Base-by-base conservation (phyloP, 2,888 invertebrate genomes). In the Ganaspis brasiliensis region DNA sequence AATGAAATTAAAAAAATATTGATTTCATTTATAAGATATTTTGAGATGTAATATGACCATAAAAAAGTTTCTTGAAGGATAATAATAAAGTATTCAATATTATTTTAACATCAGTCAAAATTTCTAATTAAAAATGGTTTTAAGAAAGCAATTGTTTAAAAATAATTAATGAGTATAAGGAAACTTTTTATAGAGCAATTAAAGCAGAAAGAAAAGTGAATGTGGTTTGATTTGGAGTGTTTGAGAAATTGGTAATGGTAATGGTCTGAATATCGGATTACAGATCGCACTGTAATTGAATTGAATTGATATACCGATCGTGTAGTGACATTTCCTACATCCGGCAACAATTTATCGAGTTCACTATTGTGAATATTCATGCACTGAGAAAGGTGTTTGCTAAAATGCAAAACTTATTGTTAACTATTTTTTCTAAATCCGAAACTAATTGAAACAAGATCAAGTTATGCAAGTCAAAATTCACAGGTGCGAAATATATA, bases 281-380 rank as follows among this genome's bases (percentile, higher is more conserved):
- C 63, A 63, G 40, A 63, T 63, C 37, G 24, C 5, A 63, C 21
- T 63, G 12, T 63, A 63, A 63, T 63, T 63, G 24, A 63, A 63
- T 63, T 40, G 24, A 49, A 49, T 63, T 63, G 21, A 63, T 40
- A n/a, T 40, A 63, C 63, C 63, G 35, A 63, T 63, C 63, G n/a
- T 40, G 21, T 63, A 63, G 63, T 63, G 63, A 63, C 63, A 63
- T 40, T 63, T 63, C 63, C 63, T 63, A 21, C 40, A 63, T 63
- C 40, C 63, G 63, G 19, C 37, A 8, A 63, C 40, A 63, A 40
- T 40, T 63, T 14, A 63, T 63, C 37, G 19, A 63, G 9, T 40
- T 21, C 40, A 40, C 24, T 52, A n/a, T 49, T 63, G 37, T 63
- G 63, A 63, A 63, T 63, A 63, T 63, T 40, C 63, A 63, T 40